Conservation (phyloP, 2,797 vertebrate genomes). For the Siniperca scherzeri region DNA sequence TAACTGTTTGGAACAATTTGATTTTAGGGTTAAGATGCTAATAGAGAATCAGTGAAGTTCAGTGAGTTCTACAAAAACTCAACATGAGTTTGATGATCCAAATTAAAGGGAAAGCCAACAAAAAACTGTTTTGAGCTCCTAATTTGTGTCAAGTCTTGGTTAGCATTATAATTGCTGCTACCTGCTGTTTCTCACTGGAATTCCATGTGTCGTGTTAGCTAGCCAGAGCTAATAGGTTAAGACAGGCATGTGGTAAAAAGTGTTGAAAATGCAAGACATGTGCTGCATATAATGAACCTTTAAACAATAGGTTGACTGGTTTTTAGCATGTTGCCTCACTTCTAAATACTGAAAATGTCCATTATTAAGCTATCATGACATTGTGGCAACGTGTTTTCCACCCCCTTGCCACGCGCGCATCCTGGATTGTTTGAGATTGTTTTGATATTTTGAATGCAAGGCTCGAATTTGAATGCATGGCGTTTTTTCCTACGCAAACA, state of each 20-base stretch:
- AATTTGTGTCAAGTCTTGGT: too few species aligned
- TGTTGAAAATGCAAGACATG: background rate
- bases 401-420: background rate
- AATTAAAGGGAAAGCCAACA: too few species aligned
- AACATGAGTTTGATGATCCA: too few species aligned
- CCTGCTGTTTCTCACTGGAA: background rate
- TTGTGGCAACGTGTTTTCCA: background rate
- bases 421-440: background rate
- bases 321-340: background rate
- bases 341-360: background rate
- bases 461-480: background rate
- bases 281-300: background rate
- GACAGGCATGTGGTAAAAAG: background rate
- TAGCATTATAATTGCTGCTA: too few species aligned
- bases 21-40: background rate
- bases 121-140: too few species aligned
- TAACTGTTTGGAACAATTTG: background rate
- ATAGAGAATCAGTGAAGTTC: background rate
- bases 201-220: background rate
- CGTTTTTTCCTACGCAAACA: background rate
- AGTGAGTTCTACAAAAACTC: too few species aligned
- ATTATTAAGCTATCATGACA: background rate
- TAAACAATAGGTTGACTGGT: background rate
- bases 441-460: slow-evolving; percentile 1
- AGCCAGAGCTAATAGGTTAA: background rate